phyloP scores from a whole-genome alignment of 2,888 invertebrate genomes.

The Altica lythri region DNA sequence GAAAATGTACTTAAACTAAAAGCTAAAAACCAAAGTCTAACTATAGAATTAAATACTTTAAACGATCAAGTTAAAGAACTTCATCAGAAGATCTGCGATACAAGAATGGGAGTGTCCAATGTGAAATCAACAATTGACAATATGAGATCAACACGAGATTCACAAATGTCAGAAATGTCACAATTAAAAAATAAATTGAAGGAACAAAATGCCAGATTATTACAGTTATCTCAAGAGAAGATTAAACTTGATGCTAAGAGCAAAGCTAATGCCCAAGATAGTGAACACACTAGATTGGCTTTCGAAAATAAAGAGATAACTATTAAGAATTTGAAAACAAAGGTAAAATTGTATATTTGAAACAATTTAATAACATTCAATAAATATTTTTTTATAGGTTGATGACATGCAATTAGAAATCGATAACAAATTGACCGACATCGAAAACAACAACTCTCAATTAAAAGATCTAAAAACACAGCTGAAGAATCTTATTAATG shows the following conservation, averaged over 20 bases:
- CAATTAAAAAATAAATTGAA: constrained; percentile 80
- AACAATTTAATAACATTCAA: background rate
- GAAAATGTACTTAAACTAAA: constrained; percentile 83
- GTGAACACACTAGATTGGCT: constrained; percentile 64
- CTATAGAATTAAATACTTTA: constrained; percentile 74
- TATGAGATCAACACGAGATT: constrained; percentile 91
- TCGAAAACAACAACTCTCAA: constrained; percentile 79
- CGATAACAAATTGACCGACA: constrained; percentile 76
- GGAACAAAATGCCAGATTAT: constrained; percentile 81
- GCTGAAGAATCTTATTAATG: constrained; percentile 67
- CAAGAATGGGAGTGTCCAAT: constrained; percentile 81
- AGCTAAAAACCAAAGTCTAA: constrained; percentile 82
- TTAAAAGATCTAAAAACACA: constrained; percentile 74
- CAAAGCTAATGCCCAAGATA: constrained; percentile 59
- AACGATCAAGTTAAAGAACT: constrained; percentile 71
- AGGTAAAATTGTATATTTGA: too few relatives aligned
- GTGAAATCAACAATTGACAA: constrained; percentile 96
- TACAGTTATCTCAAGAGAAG: constrained; percentile 82
- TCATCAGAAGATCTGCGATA: constrained; percentile 80
- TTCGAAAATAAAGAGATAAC: constrained; percentile 71
- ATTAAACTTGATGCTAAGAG: constrained; percentile 77
- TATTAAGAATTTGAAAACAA: constrained; percentile 65
- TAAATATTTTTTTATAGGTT: constrained; percentile 55
- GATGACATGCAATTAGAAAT: constrained; percentile 79
- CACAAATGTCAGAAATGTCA: constrained; percentile 85